These are phyloP conservation scores for Ctenoplectra terminalis DNA, from an alignment of 1,140 invertebrate genomes.

Conservation along the genomic window DNA sequence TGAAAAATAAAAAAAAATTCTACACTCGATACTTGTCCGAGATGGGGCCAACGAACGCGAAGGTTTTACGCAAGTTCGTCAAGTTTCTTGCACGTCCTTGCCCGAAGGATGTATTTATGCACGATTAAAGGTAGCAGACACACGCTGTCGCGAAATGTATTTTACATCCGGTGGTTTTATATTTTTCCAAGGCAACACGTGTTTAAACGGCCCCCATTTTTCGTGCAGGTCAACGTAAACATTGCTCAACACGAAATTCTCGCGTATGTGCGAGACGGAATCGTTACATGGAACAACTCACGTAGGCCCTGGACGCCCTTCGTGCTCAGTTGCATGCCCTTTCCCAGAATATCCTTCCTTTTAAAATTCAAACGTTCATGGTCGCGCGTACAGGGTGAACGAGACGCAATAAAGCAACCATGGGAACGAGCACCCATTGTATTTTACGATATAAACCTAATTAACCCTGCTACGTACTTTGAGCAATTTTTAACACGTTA, in stretches of 20 bases:
- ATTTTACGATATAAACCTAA: too few relatives aligned
- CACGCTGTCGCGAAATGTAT: not conserved
- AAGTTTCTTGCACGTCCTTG: not conserved
- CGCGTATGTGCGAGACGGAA: not conserved
- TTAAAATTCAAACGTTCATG: not conserved
- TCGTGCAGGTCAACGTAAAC: conserved; percentile 30
- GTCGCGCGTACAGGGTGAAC: not conserved
- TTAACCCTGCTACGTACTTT: too few relatives aligned
- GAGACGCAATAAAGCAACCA: not conserved
- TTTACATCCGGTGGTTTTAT: not conserved
- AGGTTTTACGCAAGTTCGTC: not conserved
- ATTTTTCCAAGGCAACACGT: not conserved
- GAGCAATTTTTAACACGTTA: too few relatives aligned
- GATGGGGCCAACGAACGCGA: not conserved
- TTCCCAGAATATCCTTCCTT: not conserved
- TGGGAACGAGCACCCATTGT: not conserved
- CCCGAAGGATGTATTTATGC: not conserved
- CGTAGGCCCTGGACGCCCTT: conserved; percentile 43
- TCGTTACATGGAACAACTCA: conserved; percentile 30
- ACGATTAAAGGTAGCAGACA: not conserved
- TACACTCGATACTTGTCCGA: not conserved
- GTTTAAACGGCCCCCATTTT: conserved; percentile 21
- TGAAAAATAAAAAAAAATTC: too few relatives aligned
- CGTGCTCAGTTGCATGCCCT: not conserved
- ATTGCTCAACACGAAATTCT: conserved; percentile 17